A percentile compares a stretch with the other conserved stretches of the same genome.
phyloP scores from a whole-genome alignment of 2,797 vertebrate species.

The Lepidocolaptes lacrymiger region DNA sequence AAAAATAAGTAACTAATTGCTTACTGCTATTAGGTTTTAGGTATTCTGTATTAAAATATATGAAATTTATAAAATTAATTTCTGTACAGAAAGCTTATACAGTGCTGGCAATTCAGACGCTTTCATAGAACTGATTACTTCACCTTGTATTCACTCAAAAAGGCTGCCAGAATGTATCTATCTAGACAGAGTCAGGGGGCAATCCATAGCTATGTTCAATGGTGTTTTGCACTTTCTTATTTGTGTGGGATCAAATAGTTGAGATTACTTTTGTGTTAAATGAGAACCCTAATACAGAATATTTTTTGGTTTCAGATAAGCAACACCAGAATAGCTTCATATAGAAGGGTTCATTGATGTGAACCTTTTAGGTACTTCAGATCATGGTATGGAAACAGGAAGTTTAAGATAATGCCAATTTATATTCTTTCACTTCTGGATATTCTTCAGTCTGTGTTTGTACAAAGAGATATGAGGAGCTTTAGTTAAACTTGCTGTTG shows the following conservation, averaged over 20 bases:
- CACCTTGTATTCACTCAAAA: background rate
- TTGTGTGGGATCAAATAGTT: background rate
- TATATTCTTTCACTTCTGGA: background rate
- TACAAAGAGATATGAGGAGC: background rate
- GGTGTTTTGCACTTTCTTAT: fast-evolving
- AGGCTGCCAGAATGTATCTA: background rate
- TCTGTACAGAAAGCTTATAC: background rate
- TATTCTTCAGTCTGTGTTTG: background rate
- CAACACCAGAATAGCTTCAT: background rate
- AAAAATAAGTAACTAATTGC: background rate
- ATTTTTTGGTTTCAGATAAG: background rate
- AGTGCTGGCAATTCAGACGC: background rate
- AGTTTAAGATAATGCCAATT: background rate
- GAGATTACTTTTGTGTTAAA: background rate
- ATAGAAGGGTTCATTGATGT: background rate
- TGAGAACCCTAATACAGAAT: background rate
- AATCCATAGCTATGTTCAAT: background rate
- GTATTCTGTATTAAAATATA: background rate
- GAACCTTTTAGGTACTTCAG: background rate
- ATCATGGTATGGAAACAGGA: background rate
- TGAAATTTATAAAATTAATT: background rate
- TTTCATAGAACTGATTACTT: background rate
- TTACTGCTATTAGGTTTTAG: background rate
- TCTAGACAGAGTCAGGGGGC: background rate
- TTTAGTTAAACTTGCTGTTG: background rate